These are phyloP conservation scores for Tetramorium alpestre DNA, from an alignment of 1,140 invertebrate genomes.

Conservation along the genomic window DNA sequence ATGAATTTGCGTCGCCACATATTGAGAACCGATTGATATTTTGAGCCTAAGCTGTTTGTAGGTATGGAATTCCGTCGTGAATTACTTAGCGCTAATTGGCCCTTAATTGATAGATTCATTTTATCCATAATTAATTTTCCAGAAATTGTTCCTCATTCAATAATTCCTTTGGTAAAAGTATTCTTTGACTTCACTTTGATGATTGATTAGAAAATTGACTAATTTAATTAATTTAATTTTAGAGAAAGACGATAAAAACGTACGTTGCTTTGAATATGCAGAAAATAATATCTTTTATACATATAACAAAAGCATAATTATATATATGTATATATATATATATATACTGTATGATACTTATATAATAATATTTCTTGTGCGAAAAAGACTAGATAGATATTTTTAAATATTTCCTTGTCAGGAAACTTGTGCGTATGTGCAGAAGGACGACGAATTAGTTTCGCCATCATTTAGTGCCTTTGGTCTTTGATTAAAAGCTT, in stretches of 20 bases:
- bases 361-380: not conserved
- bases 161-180: not conserved
- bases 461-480: constrained; percentile 18
- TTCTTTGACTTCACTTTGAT: not conserved
- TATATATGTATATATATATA: not conserved
- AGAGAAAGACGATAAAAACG: not conserved
- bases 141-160: not conserved
- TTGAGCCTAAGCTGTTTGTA: not conserved
- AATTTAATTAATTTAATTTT: not conserved
- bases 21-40: constrained; percentile 4
- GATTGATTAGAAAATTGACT: not conserved
- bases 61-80: not conserved
- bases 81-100: not conserved
- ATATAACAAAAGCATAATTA: not conserved
- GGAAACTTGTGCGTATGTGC: not conserved
- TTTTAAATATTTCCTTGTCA: constrained; percentile 8
- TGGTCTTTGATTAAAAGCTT: constrained; percentile 64
- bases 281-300: not conserved
- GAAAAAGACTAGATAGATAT: not conserved
- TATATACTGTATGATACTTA: not conserved
- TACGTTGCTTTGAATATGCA: not conserved
- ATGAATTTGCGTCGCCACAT: not conserved
- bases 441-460: constrained; percentile 12
- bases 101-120: not conserved
- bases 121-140: constrained; percentile 7